Evolutionary conservation across 1,140 invertebrate species (phyloP).

Genomic region (Atta cephalotes): DNA sequence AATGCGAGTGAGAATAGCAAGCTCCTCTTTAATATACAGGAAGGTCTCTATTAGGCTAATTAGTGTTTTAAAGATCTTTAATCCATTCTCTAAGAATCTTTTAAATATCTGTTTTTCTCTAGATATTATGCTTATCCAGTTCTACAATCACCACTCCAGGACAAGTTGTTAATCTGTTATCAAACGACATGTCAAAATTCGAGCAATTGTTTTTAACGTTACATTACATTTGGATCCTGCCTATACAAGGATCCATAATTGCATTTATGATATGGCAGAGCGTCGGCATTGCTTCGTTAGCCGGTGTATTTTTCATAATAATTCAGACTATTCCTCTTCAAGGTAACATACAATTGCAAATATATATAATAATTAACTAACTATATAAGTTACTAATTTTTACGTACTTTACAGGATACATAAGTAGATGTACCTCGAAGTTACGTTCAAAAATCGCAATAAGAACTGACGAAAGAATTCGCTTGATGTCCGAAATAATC

Average conservation of each 20-base stretch:
- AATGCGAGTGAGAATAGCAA: conserved; percentile 86
- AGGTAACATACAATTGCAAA: conserved; percentile 83
- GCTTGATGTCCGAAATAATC: conserved; percentile 94
- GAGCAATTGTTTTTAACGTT: conserved; percentile 84
- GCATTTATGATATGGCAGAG: conserved; percentile 89
- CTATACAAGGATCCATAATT: conserved; percentile 89
- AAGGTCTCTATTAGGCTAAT: conserved; percentile 81
- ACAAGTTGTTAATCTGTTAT: conserved; percentile 94
- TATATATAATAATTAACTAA: neutral
- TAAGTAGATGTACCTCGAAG: conserved; percentile 89
- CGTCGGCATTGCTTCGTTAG: conserved; percentile 87
- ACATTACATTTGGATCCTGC: conserved; percentile 91
- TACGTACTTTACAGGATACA: conserved; percentile 86
- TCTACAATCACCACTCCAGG: conserved; percentile 89
- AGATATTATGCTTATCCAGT: conserved; percentile 83
- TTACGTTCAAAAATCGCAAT: conserved; percentile 89
- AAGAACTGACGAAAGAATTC: conserved; percentile 92
- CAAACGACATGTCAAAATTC: conserved; percentile 91
- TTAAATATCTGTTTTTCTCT: neutral
- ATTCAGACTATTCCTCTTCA: conserved; percentile 89
- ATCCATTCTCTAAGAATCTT: neutral
- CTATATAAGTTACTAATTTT: neutral
- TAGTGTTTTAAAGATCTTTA: conserved; percentile 24
- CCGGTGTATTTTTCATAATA: conserved; percentile 88
- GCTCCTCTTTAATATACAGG: conserved; percentile 87